A percentile compares a stretch with the other conserved stretches of the same genome.
phyloP scores from a whole-genome alignment of 2,888 invertebrate species.

The Acleris emargana region DNA sequence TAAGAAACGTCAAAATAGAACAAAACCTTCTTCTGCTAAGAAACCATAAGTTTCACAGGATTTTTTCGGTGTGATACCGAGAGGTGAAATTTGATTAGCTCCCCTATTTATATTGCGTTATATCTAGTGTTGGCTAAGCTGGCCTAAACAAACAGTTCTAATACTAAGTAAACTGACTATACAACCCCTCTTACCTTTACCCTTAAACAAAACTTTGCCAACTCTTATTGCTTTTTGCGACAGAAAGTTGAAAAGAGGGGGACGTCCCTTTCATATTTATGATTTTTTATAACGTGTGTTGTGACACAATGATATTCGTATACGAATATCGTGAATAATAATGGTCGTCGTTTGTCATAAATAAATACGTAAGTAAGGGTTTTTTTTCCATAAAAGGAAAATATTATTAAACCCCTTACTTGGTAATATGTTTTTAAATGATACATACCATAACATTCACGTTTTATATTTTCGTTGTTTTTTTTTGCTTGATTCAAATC shows the following conservation, averaged over 20 bases:
- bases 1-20: too few relatives aligned
- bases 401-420: too few relatives aligned
- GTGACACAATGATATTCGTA: background rate
- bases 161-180: conserved; percentile 72
- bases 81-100: conserved; percentile 56
- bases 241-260: conserved; percentile 51
- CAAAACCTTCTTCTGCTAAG: too few relatives aligned
- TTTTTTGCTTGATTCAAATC: too few relatives aligned
- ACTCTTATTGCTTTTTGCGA: conserved; percentile 65
- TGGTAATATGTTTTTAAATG: too few relatives aligned
- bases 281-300: conserved; percentile 1
- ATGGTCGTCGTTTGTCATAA: background rate
- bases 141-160: conserved; percentile 71
- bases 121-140: conserved; percentile 62
- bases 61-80: background rate
- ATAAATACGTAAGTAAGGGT: too few relatives aligned
- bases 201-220: conserved; percentile 65
- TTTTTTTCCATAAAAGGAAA: background rate
- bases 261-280: conserved; percentile 22
- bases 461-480: too few relatives aligned
- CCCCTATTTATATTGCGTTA: conserved; percentile 70
- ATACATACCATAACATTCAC: too few relatives aligned
- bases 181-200: conserved; percentile 68
- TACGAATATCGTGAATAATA: background rate
- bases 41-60: too few relatives aligned